Base-by-base conservation (phyloP, 1,140 invertebrate species). In the Cardiocondyla obscurior region DNA sequence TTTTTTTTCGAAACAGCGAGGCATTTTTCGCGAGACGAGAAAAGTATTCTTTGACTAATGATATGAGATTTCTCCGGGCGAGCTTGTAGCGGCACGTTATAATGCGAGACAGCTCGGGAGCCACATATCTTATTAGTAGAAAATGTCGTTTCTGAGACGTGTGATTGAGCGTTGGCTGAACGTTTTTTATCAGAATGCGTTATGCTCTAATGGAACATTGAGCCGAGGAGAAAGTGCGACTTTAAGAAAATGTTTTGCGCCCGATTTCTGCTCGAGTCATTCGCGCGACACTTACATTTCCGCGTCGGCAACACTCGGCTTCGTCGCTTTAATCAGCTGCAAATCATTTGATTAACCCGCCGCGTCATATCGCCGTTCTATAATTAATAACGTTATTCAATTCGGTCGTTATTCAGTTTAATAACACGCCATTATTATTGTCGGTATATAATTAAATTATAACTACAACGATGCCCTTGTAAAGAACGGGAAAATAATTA, bases 191-290 rank as follows among this genome's bases (percentile, higher is more conserved):
- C 57, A 30, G 39, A 74, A 60, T 49, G 62, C 19, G 30, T 36
- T 36, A 51, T 42, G 44, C 42, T 64, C 8, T 46, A 64, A 64
- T 36, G 58, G 28, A 36, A 76, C 28, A 49, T 64, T 64, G 57
- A 64, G 28, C 51, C 49, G 28, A 76, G 19, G 73, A 76, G 73
- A 76, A 76, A 76, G 73, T 49, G 28, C 28, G 42, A n/a, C n/a
- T n/a, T n/a, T n/a, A n/a, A n/a, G n/a, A n/a, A n/a, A 64, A 28
- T 25, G 73, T 76, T 76, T 76, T 36, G 73, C 28, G 51, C 12
- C 19, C 42, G 30, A 64, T 64, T 76, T 64, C 42, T 51, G 58
- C 4, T 16, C 73, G n/a, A 76, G 44, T 76, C 28, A 51, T 74
- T 74, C 55, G 39, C 39, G 25, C 39, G 39, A 62, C 72, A 25